Conservation (phyloP, 2,888 invertebrate genomes). For the Cryptophagus acutangulus region DNA sequence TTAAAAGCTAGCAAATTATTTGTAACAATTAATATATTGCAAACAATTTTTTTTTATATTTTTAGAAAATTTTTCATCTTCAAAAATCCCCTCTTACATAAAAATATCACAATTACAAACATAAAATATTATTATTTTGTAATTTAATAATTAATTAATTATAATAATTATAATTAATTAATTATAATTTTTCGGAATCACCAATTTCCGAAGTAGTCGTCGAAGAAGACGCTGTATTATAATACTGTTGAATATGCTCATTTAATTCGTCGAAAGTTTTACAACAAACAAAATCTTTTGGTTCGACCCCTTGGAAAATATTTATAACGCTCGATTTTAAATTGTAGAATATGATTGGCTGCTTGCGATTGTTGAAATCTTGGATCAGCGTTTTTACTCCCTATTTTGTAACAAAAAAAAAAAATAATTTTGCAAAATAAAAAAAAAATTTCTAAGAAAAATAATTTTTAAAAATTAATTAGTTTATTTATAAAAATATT, state of each 20-base stretch:
- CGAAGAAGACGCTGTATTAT: too few species aligned
- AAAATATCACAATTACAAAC: background rate
- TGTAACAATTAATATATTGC: too few species aligned
- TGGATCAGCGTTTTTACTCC: conserved; percentile 58
- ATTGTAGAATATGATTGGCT: conserved; percentile 55
- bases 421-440: too few species aligned
- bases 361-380: conserved; percentile 55
- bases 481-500: too few species aligned
- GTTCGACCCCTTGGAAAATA: conserved; percentile 56
- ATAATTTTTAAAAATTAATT: too few species aligned
- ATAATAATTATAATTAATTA: background rate
- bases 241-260: conserved; percentile 50
- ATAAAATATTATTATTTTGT: background rate
- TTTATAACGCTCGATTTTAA: conserved; percentile 55
- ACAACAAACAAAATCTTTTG: conserved; percentile 54
- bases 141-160: background rate
- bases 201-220: background rate
- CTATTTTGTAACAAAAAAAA: too few species aligned
- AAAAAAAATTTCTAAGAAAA: too few species aligned
- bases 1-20: too few species aligned
- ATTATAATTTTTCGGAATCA: too few species aligned
- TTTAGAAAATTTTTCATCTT: too few species aligned
- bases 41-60: too few species aligned
- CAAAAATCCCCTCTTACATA: background rate
- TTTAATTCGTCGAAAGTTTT: conserved; percentile 53